Evolutionary conservation across 2,888 invertebrate species (phyloP), one percentile per base, ranked within the genome.

Genomic region (Pheosia tremula): DNA sequence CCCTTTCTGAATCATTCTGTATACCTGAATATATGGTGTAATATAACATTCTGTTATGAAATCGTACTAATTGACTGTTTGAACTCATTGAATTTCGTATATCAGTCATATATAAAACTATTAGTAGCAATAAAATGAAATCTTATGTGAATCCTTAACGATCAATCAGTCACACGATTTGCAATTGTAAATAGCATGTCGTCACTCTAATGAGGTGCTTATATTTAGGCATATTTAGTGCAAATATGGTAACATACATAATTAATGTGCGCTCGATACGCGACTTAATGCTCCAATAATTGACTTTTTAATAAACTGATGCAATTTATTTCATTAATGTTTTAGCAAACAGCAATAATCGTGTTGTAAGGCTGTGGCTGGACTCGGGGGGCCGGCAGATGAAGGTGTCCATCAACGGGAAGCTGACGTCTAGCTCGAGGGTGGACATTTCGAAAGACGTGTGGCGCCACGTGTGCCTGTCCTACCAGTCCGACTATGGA

Each of bases 381-480:
- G 93, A 95, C 38, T 87, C 95, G 0, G 88, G 88, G n/a, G 96
- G 96, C 0, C 85, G 79, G 8, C 82, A 89, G 63, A 84, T 96
- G 59, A 95, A 94, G 71, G 75, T 96, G 58, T 94, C 95, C 77
- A 95, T 97, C 68, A 93, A 93, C 54, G 94, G 92, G 50, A 83
- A 82, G 59, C 85, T 87, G 36, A 84, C 95, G n/a, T 90, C 95
- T 39, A 88, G 82, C 55, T 80, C 91, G 5, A 83, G 87, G 0
- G 88, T 95, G 0, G 88, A 93, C 49, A 71, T 90, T 76, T 91
- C 69, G 0, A 83, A 80, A 59, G 86, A 88, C 73, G 91, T 90
- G 5, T 96, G 96, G 96, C 94, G 95, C 57, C 96, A 96, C 79
- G 81, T 96, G 24, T 96, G 96, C 69, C 87, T 96, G 68, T 96